These are phyloP conservation scores for Capitulum mitella DNA, from an alignment of 2,888 invertebrate species.

Conservation along the genomic window DNA sequence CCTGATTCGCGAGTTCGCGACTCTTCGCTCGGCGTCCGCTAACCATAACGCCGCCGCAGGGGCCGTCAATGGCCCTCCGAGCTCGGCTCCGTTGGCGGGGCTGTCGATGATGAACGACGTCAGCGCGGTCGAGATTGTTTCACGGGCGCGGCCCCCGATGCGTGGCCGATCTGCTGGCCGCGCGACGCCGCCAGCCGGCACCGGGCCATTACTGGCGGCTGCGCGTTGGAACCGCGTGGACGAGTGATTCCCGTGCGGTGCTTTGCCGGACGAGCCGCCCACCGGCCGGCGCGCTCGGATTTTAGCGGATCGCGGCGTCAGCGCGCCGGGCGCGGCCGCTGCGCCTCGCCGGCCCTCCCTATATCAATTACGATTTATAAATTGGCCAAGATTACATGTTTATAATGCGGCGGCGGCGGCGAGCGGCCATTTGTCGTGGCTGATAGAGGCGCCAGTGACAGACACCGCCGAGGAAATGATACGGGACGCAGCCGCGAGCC, in stretches of 20 bases:
- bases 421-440: conserved; percentile 1
- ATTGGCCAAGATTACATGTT: conserved; percentile 20
- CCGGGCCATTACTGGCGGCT: neutral
- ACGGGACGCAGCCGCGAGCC: neutral
- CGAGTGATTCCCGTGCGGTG: neutral
- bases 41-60: neutral
- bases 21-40: no score
- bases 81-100: neutral
- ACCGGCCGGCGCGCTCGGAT: neutral
- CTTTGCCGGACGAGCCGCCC: neutral
- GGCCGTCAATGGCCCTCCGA: neutral
- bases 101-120: neutral
- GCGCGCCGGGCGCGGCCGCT: neutral
- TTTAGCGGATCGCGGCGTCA: conserved; percentile 6
- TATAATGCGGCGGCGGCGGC: neutral
- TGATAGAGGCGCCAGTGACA: neutral
- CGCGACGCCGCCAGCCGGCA: neutral
- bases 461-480: neutral
- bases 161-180: neutral
- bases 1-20: no score
- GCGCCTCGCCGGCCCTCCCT: neutral
- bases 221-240: neutral
- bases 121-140: neutral
- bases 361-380: conserved; percentile 5
- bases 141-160: neutral